Conservation (phyloP, 2,113 vertebrate genomes). For the Maccullochella peelii region DNA sequence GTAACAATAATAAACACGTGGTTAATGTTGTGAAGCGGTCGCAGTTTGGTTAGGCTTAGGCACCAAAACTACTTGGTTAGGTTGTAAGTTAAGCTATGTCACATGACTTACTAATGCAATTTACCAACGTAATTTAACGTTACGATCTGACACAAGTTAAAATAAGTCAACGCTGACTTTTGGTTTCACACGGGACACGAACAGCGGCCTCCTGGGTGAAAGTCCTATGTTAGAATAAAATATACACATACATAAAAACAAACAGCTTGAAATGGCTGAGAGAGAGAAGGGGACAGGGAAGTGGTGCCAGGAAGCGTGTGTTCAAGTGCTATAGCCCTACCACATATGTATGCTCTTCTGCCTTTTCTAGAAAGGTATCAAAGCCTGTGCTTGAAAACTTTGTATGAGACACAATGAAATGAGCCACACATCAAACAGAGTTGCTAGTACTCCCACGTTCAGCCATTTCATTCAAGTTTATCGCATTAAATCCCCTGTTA, state of each 20-base stretch:
- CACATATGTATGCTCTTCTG: conserved; percentile 1
- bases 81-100: too few species aligned
- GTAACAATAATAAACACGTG: too few species aligned
- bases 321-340: not conserved
- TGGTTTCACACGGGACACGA: too few species aligned
- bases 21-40: too few species aligned
- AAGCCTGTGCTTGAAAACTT: conserved; percentile 5
- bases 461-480: conserved; percentile 2
- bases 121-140: too few species aligned
- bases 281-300: not conserved
- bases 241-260: not conserved
- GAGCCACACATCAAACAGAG: not conserved
- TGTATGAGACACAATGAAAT: not conserved
- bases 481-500: not conserved
- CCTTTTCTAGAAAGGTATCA: not conserved
- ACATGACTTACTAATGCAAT: too few species aligned
- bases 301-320: not conserved
- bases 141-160: too few species aligned
- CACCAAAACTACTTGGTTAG: too few species aligned
- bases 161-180: too few species aligned
- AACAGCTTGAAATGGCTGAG: not conserved
- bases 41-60: too few species aligned
- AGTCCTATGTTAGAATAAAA: too few species aligned
- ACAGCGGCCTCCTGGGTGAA: too few species aligned
- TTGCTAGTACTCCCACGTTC: not conserved